Percentiles rank a stretch among this genome's conserved stretches.
phyloP scores from a whole-genome alignment of 23 tunicate genomes.

The Clavelina lepadiformis region DNA sequence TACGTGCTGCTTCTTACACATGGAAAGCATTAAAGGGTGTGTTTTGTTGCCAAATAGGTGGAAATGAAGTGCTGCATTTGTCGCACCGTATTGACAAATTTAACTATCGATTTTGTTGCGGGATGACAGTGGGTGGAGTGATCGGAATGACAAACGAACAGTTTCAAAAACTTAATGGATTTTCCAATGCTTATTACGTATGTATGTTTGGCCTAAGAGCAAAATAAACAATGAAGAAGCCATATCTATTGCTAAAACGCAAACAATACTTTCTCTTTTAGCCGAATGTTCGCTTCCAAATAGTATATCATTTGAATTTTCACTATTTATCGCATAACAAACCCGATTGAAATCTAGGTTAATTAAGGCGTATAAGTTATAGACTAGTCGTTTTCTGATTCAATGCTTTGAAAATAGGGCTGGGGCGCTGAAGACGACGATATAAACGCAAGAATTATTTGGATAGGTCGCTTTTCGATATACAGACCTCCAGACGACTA shows the following conservation, averaged over 20 bases:
- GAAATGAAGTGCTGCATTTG: neutral
- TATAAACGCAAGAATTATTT: neutral
- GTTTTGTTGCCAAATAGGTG: neutral
- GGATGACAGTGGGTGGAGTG: slow-evolving; percentile 9
- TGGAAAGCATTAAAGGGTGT: too few species aligned
- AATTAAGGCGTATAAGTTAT: too few species aligned
- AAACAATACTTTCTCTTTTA: too few species aligned
- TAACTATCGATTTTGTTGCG: slow-evolving; percentile 9
- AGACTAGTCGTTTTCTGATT: too few species aligned
- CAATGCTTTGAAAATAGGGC: slow-evolving; percentile 9
- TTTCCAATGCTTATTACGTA: slow-evolving; percentile 14
- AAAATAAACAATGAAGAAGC: neutral
- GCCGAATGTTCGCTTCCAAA: too few species aligned
- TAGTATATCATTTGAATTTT: too few species aligned
- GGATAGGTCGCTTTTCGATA: slow-evolving; percentile 2
- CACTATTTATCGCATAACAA: too few species aligned
- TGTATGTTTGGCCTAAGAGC: neutral
- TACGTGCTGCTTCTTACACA: too few species aligned
- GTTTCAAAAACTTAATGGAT: slow-evolving; percentile 20
- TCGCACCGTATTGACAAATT: slow-evolving; percentile 3
- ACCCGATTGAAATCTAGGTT: too few species aligned
- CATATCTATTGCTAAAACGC: too few species aligned
- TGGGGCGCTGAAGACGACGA: slow-evolving; percentile 41
- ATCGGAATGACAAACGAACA: too few species aligned
- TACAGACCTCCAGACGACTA: slow-evolving; percentile 8